phyloP scores from a whole-genome alignment of 2,888 invertebrate species.

The Escarpia spicata region DNA sequence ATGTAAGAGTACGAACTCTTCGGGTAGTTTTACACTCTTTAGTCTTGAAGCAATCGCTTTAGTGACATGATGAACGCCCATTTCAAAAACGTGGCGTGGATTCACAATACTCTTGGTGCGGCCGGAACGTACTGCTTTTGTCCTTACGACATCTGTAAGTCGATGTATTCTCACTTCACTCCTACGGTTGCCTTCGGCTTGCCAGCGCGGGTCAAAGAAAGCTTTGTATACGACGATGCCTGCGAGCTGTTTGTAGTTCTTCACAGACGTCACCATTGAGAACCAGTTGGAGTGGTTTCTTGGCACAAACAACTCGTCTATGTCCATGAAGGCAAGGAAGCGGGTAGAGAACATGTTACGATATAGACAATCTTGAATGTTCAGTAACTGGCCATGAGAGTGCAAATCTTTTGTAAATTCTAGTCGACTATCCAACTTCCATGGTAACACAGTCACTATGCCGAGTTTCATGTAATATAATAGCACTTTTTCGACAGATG shows the following conservation, averaged over 20 bases:
- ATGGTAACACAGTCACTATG: conserved; percentile 45
- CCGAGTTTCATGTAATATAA: conserved; percentile 48
- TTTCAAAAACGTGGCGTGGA: conserved; percentile 63
- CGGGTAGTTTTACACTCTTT: conserved; percentile 44
- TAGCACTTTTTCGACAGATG: conserved; percentile 48
- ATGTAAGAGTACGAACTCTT: conserved; percentile 49
- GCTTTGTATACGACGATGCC: conserved; percentile 58
- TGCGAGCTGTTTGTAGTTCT: conserved; percentile 37
- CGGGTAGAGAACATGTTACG: conserved; percentile 53
- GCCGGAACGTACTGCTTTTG: conserved; percentile 46
- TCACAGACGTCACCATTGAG: conserved; percentile 24
- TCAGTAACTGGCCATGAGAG: conserved; percentile 59
- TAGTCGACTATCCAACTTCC: conserved; percentile 49
- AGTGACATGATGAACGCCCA: conserved; percentile 48
- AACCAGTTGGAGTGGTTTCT: neutral
- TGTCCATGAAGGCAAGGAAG: conserved; percentile 58
- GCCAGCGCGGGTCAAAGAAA: conserved; percentile 56
- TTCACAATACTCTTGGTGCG: conserved; percentile 62
- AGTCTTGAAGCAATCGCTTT: conserved; percentile 47
- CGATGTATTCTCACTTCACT: neutral
- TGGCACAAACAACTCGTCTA: conserved; percentile 63
- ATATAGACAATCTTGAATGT: conserved; percentile 62
- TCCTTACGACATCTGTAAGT: conserved; percentile 36
- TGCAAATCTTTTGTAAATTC: conserved; percentile 29
- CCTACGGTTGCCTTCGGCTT: neutral